Evolutionary conservation across 2,113 vertebrate genomes (phyloP), one percentile per base, ranked within the genome.

Genomic region (Pseudorhombus dupliciocellatus): DNA sequence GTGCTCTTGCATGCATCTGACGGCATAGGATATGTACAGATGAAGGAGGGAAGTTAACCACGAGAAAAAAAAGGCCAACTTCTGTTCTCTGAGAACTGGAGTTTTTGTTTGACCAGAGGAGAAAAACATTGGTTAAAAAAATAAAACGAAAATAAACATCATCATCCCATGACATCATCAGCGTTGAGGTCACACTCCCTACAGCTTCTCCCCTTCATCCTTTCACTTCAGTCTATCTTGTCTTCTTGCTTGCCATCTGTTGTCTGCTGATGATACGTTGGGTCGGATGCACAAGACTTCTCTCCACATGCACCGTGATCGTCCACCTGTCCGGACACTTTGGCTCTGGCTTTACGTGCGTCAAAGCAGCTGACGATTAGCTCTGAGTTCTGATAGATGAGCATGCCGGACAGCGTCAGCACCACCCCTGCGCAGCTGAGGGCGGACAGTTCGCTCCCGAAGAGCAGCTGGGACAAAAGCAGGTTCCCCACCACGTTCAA

Each of bases 321-420:
- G 7, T 44, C 58, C 53, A 22, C 26, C 25, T 8, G 63, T 40
- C 15, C 57, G 0, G 73, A 58, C 10, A 25, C 37, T 50, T 68
- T 59, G 0, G 78, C 70, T 50, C 81, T 82, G 62, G 89, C 80
- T 52, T 53, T 65, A 30, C 89, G 84, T 0, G 86, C 68, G 4
- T 90, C 94, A 92, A 98, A 77, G 69, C 88, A 94, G 20, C 83
- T 31, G 0, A 92, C 91, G 1, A 98, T 94, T 0, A 94, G 81
- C 82, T 95, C 94, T 0, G 95, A 97, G 93, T 96, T 96, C 89
- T 98, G 98, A 87, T 98, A 98, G 84, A 99, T 93, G 82, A 97
- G 93, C 94, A 96, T 95, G 46, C 98, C 98, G 0, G 93, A 93
- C 68, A 99, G 90, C 0, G 94, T 98, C 50, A 99, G 95, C 0